Evolutionary conservation across 2,113 vertebrate species (phyloP), one percentile per base, ranked within the genome.

Genomic region (Scomber japonicus): DNA sequence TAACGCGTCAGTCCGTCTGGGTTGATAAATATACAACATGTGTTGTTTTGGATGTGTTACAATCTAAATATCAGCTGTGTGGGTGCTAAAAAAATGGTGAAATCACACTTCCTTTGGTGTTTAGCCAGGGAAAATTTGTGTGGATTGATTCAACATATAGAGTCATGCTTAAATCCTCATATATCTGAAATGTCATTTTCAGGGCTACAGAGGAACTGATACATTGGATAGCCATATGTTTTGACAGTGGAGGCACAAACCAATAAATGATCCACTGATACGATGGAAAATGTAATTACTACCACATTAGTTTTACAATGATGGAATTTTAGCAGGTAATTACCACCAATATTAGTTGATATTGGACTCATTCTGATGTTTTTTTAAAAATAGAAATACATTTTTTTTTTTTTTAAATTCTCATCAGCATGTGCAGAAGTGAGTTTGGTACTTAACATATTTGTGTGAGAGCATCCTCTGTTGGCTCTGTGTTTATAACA

Each of bases 1-100:
- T 93, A 88, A 88, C 79, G 69, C 71, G 83, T 70, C 65, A 53
- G 55, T 82, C 86, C 71, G 19, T 83, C 85, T 88, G 82, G 72
- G 14, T 66, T 80, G 81, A 78, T 75, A 69, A 85, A 88, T 75
- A 63, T 61, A 70, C 61, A 44, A n/a, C 69, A 71, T 80, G 84
- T 81, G 75, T 82, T 64, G 53, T n/a, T 63, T 82, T 88, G 78
- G 70, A 88, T 67, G 68, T 68, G 67, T 74, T 83, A 82, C 80
- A 86, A 76, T 61, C 44, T 82, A 70, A 84, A 83, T 85, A 86
- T 63, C 48, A 74, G 14, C 35, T 40, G 40, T 19, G 7, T 14
- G 44, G 13, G 12, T 62, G 40, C 44, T 44, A 40, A 40, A 40
- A 40, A 40, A 24, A 7, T 53, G 45, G 61, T 56, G 15, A 69